phyloP scores from a whole-genome alignment of 1,140 invertebrate genomes.

The Theocolax elegans region DNA sequence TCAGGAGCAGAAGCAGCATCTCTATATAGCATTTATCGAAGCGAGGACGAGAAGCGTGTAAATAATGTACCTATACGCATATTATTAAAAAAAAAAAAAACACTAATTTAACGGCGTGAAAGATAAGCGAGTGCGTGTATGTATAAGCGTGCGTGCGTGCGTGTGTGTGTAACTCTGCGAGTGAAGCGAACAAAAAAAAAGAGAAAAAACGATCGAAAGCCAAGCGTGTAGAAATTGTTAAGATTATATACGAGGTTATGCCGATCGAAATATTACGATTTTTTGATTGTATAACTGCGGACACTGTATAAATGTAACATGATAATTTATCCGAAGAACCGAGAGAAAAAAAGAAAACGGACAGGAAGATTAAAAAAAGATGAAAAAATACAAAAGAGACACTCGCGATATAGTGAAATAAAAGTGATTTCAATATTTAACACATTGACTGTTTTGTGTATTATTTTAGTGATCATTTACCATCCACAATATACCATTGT shows the following conservation, averaged over 20 bases:
- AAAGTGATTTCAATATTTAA: slow-evolving; percentile 67
- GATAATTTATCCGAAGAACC: slow-evolving; percentile 67
- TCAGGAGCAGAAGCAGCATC: no score
- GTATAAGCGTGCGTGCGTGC: no score
- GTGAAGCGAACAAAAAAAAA: no score
- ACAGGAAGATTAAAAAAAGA: no score
- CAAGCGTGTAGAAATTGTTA: slow-evolving; percentile 46
- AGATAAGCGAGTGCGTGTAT: not conserved
- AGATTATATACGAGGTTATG: slow-evolving; percentile 28
- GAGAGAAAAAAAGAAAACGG: no score
- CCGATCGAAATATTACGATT: slow-evolving; percentile 41
- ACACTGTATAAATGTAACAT: slow-evolving; percentile 67
- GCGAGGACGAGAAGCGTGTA: slow-evolving; percentile 42
- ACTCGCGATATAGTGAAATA: slow-evolving; percentile 65
- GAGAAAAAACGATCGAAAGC: slow-evolving; percentile 44
- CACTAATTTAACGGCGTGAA: slow-evolving; percentile 46
- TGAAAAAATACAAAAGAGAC: no score
- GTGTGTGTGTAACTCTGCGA: no score
- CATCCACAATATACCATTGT: not conserved
- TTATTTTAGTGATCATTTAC: not conserved
- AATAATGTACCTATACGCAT: slow-evolving; percentile 58
- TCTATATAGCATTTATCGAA: slow-evolving; percentile 43
- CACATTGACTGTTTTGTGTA: slow-evolving; percentile 6
- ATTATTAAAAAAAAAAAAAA: slow-evolving; percentile 29
- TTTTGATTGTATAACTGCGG: slow-evolving; percentile 57